A percentile compares a stretch with the other conserved stretches of the same genome.
phyloP scores from a whole-genome alignment of 2,888 invertebrate species.

The Osmoderma eremita region DNA sequence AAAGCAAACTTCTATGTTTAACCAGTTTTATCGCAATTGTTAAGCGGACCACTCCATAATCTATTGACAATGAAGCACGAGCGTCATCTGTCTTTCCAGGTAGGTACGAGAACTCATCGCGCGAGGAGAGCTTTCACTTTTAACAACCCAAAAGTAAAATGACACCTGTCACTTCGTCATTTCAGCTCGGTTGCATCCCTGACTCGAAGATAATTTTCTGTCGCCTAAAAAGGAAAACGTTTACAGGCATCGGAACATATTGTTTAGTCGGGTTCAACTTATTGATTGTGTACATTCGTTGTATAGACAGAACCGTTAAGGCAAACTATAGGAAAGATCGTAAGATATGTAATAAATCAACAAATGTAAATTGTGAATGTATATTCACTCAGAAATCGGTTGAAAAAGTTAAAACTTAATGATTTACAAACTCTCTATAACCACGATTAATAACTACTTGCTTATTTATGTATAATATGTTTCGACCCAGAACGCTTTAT shows the following conservation, averaged over 20 bases:
- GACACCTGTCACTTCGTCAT: constrained; percentile 56
- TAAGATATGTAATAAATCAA: too few species aligned
- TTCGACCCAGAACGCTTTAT: too few species aligned
- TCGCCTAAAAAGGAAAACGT: constrained; percentile 13
- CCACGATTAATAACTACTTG: too few species aligned
- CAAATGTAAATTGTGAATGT: too few species aligned
- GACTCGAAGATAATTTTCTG: constrained; percentile 42
- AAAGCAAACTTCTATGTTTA: constrained; percentile 27
- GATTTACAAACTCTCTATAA: too few species aligned
- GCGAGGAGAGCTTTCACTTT: constrained; percentile 47
- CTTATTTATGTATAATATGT: too few species aligned
- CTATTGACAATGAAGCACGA: constrained; percentile 52
- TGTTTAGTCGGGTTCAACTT: constrained; percentile 7
- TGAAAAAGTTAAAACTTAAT: too few species aligned
- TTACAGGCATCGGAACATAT: not conserved
- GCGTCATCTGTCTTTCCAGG: constrained; percentile 54
- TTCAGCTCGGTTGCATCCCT: constrained; percentile 49
- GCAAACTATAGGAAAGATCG: too few species aligned
- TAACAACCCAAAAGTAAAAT: constrained; percentile 50
- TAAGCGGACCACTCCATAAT: constrained; percentile 10
- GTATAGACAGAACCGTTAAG: too few species aligned
- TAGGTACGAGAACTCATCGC: constrained; percentile 44
- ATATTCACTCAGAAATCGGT: too few species aligned
- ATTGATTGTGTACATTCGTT: not conserved
- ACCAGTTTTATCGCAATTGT: constrained; percentile 31